Evolutionary conservation across 2,888 invertebrate genomes (phyloP).

Genomic region (Trisateles emortualis): DNA sequence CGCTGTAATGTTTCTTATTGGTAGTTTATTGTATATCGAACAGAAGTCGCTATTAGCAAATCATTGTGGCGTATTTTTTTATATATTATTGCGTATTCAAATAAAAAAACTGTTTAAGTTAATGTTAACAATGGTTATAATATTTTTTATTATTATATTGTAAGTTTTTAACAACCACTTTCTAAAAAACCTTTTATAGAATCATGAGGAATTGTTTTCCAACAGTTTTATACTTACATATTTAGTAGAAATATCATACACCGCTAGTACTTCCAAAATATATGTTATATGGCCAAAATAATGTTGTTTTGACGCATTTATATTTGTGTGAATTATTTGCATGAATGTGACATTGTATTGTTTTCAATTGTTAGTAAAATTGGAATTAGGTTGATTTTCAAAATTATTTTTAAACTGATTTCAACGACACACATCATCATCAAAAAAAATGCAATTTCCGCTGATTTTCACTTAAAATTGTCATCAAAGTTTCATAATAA

Average conservation of each 20-base stretch:
- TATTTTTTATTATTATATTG: slow-evolving; percentile 13
- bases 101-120: slow-evolving; percentile 22
- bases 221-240: slow-evolving; percentile 35
- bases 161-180: slow-evolving; percentile 16
- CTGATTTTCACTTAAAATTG: slow-evolving; percentile 6
- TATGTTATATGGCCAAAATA: slow-evolving; percentile 40
- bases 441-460: neutral
- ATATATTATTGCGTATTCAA: slow-evolving; percentile 25
- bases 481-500: slow-evolving; percentile 18
- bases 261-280: slow-evolving; percentile 35
- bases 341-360: no score
- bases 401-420: neutral
- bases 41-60: no score
- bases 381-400: no score
- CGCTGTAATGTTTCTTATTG: no score
- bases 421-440: neutral
- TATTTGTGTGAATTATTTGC: slow-evolving; percentile 28
- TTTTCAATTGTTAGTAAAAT: slow-evolving; percentile 12
- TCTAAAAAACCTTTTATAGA: slow-evolving; percentile 23
- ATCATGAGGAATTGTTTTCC: slow-evolving; percentile 22
- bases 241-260: slow-evolving; percentile 9
- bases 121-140: slow-evolving; percentile 24
- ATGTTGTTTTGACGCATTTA: slow-evolving; percentile 43
- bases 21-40: no score
- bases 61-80: neutral